A percentile compares a stretch with the other conserved stretches of the same genome.
phyloP scores from a whole-genome alignment of 1,140 invertebrate species.

The Lerema accius region DNA sequence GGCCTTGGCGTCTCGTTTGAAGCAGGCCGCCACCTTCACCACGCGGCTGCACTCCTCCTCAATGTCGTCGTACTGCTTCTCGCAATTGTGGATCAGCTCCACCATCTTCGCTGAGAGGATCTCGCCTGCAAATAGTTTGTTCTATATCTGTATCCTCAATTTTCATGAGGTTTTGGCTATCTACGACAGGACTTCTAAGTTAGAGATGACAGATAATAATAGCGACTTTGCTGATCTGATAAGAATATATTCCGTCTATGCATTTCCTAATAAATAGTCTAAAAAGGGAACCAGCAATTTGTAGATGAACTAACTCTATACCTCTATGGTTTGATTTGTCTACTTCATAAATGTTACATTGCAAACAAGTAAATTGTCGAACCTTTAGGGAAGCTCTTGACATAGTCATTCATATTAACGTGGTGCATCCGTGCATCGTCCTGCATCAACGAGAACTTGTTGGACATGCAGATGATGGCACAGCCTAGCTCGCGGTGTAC shows the following conservation, averaged over 20 bases:
- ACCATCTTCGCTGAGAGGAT: constrained; percentile 66
- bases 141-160: no score
- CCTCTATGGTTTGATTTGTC: no score
- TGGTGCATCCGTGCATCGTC: constrained; percentile 71
- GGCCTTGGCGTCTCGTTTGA: constrained; percentile 58
- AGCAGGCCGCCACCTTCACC: constrained; percentile 70
- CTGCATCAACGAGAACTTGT: constrained; percentile 68
- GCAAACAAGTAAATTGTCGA: constrained; percentile 4
- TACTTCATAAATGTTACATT: no score
- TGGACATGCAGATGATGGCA: constrained; percentile 76
- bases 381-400: constrained; percentile 63
- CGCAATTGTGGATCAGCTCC: constrained; percentile 68
- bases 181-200: no score
- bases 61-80: constrained; percentile 62
- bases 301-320: no score
- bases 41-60: constrained; percentile 66
- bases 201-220: no score
- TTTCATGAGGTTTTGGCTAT: no score
- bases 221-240: no score
- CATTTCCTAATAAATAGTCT: no score
- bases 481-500: constrained; percentile 74
- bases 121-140: constrained; percentile 51
- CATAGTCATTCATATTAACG: constrained; percentile 70
- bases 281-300: no score
- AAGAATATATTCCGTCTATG: no score